Conservation (phyloP, 1,140 invertebrate genomes). For the Euura saliciscinereae region DNA sequence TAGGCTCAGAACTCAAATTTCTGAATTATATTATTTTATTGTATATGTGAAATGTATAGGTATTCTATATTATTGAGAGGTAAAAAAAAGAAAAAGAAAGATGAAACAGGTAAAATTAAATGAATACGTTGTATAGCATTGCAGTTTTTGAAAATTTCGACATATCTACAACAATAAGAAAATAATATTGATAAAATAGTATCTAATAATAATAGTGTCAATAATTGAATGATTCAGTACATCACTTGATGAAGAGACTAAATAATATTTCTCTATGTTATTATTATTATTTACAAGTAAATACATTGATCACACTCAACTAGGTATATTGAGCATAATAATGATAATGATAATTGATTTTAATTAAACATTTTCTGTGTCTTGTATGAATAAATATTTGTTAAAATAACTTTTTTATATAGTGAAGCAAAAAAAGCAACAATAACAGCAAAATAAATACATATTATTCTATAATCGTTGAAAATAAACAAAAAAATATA, state of each 20-base stretch:
- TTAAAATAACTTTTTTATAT: no score
- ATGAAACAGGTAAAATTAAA: neutral
- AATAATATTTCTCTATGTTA: neutral
- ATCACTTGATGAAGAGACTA: neutral
- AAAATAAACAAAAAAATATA: no score
- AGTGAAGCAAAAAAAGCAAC: no score
- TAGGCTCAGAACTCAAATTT: constrained; percentile 5
- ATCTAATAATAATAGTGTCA: neutral
- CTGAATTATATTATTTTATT: constrained; percentile 1
- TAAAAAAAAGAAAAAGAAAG: no score
- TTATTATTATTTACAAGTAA: neutral
- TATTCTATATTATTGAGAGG: neutral
- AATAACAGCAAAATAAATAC: no score
- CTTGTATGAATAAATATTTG: no score
- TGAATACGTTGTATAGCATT: neutral
- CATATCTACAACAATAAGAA: neutral
- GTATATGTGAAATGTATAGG: constrained; percentile 7
- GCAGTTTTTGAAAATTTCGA: neutral
- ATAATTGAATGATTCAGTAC: neutral
- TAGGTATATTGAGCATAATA: no score
- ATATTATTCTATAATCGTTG: no score
- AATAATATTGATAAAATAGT: neutral
- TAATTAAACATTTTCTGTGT: no score
- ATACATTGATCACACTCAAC: no score
- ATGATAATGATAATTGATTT: no score